Evolutionary conservation across 2,113 vertebrate genomes (phyloP).

Genomic region (Picathartes gymnocephalus): DNA sequence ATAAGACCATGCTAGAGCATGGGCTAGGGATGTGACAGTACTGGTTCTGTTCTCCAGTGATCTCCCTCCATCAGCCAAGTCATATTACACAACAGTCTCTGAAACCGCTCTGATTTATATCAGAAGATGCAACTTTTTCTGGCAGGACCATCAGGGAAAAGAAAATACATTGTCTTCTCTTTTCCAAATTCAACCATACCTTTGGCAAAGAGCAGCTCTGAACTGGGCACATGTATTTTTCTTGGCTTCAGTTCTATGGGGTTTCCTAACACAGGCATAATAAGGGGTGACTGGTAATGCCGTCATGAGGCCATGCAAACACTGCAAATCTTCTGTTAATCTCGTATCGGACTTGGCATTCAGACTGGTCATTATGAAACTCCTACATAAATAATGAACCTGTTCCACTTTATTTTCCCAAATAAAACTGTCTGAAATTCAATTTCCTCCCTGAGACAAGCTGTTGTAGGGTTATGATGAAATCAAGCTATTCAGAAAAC

Average conservation of each 20-base stretch:
- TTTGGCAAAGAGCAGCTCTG: background rate
- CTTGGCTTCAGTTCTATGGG: background rate
- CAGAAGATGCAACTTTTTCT: background rate
- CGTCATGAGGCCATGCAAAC: fast-evolving
- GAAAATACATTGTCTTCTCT: background rate
- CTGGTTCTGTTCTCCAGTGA: background rate
- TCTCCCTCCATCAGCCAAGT: background rate
- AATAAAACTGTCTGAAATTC: background rate
- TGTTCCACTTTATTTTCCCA: background rate
- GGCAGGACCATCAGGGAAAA: background rate
- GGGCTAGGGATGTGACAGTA: background rate
- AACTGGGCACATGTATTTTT: background rate
- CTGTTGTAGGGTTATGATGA: background rate
- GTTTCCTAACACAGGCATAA: background rate
- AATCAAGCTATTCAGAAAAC: background rate
- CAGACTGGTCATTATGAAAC: background rate
- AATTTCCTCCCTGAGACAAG: background rate
- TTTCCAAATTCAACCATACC: background rate
- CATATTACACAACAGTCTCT: background rate
- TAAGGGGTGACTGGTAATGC: background rate
- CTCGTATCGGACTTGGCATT: background rate
- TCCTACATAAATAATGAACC: background rate
- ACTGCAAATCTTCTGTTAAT: background rate
- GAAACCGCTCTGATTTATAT: background rate
- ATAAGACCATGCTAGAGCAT: background rate